These are phyloP conservation scores for Aphelenchoides bicaudatus DNA, from an alignment of 2,888 invertebrate species.

Conservation along the genomic window DNA sequence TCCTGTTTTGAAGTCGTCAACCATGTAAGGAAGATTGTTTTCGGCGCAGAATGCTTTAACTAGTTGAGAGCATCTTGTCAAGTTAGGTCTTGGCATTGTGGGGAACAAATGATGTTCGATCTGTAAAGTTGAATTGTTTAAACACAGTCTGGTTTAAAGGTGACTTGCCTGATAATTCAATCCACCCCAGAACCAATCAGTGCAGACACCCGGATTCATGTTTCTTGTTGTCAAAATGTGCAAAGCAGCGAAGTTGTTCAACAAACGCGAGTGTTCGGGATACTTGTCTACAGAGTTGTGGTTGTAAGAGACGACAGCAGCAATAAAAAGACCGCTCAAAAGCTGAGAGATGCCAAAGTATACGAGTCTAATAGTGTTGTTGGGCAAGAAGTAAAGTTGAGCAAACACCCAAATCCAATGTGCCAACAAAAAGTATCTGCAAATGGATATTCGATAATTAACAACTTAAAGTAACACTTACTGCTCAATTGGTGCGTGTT, in stretches of 20 bases:
- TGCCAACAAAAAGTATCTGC: slow-evolving; percentile 9
- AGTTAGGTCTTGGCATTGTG: slow-evolving; percentile 58
- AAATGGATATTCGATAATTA: no score
- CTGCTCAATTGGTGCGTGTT: slow-evolving; percentile 39
- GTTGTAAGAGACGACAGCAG: slow-evolving; percentile 57
- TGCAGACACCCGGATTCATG: slow-evolving; percentile 53
- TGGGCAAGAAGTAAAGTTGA: slow-evolving; percentile 52
- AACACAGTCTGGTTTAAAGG: not conserved
- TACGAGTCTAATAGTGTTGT: slow-evolving; percentile 35
- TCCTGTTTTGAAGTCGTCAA: slow-evolving; percentile 53
- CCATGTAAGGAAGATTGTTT: slow-evolving; percentile 47
- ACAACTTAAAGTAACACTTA: no score
- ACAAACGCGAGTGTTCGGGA: slow-evolving; percentile 51
- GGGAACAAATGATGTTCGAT: slow-evolving; percentile 59
- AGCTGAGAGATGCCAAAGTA: slow-evolving; percentile 54
- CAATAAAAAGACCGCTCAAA: slow-evolving; percentile 49
- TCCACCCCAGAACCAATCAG: slow-evolving; percentile 56
- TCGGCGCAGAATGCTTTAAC: slow-evolving; percentile 52
- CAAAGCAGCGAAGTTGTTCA: slow-evolving; percentile 59
- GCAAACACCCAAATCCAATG: slow-evolving; percentile 55
- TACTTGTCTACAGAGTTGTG: slow-evolving; percentile 59
- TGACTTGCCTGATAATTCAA: slow-evolving; percentile 45
- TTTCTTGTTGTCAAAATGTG: slow-evolving; percentile 58
- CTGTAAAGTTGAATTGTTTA: slow-evolving; percentile 49
- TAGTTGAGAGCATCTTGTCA: slow-evolving; percentile 40